Conservation (phyloP, 2,888 invertebrate species). For the Exocentrus adspersus region DNA sequence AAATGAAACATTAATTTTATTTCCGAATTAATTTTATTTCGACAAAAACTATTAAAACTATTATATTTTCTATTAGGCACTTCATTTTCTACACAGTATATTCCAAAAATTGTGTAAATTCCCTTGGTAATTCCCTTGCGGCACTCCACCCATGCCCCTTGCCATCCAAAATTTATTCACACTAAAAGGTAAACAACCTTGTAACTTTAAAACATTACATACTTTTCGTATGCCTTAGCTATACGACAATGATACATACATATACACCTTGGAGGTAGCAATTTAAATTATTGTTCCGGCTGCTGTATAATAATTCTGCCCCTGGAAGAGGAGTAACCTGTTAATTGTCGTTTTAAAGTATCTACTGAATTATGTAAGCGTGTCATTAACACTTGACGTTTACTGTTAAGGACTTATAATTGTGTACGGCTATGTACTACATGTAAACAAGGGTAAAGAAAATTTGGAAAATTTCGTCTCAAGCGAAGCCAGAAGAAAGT, state of each 20-base stretch:
- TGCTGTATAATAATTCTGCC: background rate
- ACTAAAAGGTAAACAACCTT: background rate
- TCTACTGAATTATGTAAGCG: constrained; percentile 4
- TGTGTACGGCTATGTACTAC: background rate
- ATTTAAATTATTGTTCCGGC: constrained; percentile 7
- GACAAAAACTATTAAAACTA: too few relatives aligned
- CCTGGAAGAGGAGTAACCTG: constrained; percentile 17
- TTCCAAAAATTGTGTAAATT: too few relatives aligned
- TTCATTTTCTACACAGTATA: too few relatives aligned
- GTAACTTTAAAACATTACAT: constrained; percentile 5
- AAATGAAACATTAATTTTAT: too few relatives aligned
- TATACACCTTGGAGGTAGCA: too few relatives aligned
- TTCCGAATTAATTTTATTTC: too few relatives aligned
- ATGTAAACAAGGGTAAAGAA: background rate
- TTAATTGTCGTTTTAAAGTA: constrained; percentile 23
- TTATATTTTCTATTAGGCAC: too few relatives aligned
- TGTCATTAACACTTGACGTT: constrained; percentile 6
- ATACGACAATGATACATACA: too few relatives aligned
- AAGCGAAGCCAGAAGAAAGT: too few relatives aligned
- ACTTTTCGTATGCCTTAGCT: background rate
- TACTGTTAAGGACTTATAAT: background rate
- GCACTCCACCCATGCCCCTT: background rate
- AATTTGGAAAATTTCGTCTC: background rate
- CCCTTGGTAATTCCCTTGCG: background rate
- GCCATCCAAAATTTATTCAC: background rate